Base-by-base conservation (phyloP, 2,113 vertebrate species). In the Pelmatolapia mariae region DNA sequence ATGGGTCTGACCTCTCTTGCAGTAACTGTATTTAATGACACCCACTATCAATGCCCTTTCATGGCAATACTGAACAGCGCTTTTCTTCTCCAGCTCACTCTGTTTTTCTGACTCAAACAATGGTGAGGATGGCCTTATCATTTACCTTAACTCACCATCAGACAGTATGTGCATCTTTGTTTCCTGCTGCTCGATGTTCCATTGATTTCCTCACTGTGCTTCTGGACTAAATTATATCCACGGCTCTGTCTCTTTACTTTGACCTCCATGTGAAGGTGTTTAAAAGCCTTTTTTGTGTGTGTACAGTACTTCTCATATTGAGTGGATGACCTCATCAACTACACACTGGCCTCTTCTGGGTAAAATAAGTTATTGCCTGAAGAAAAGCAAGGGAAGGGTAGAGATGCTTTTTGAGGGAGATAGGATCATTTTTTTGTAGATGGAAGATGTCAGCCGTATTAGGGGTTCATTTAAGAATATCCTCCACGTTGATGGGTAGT, bases 331-430 rank as follows among this genome's bases (percentile, higher is more conserved):
- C 91, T 93, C 89, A 85, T 92, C 88, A 88, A 90, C 87, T 90
- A 15, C 86, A 93, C 87, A 91, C 87, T 94, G 94, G 91, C 95
- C 95, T 95, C 94, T 93, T 59, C 92, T 93, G 95, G 92, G 79
- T 53, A 82, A 78, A 73, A 79, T 13, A 40, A 52, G 87, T 66
- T 83, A 92, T 84, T 84, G 86, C 89, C 83, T 10, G 31, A 86
- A 86, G 84, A 57, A 52, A 52, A 38, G 79, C 19, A 78, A 68
- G 76, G 26, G 31, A 9, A 53, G 26, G 26, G 18, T n/a, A 71
- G 57, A 79, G 52, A 63, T 26, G 66, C 19, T 52, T 86, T 80
- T 29, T 15, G n/a, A 80, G 66, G 22, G 66, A 61, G 52, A 82
- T 45, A 4, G 84, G 82, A 81, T 79, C 24, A 22, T 22, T 83